phyloP scores from a whole-genome alignment of 1,140 invertebrate genomes.

The Magallana ariakensis region DNA sequence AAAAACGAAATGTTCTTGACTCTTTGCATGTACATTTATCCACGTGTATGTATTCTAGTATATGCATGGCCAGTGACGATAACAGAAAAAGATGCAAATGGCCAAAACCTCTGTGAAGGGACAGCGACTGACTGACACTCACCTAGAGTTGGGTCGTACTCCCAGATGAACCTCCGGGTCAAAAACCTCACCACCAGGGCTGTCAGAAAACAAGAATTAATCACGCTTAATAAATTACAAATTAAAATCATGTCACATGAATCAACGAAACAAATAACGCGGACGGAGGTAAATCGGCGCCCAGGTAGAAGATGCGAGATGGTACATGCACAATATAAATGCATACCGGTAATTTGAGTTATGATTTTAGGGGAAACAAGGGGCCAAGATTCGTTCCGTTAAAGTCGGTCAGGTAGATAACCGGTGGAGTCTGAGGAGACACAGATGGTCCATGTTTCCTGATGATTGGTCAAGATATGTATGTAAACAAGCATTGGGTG shows the following conservation, averaged over 20 bases:
- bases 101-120: not conserved
- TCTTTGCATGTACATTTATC: too few species aligned
- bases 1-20: too few species aligned
- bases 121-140: constrained; percentile 48
- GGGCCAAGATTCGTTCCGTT: not conserved
- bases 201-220: constrained; percentile 66
- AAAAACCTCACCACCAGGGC: constrained; percentile 80
- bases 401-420: not conserved
- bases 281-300: not conserved
- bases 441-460: not conserved
- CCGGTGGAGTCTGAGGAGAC: not conserved
- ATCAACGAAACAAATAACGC: not conserved
- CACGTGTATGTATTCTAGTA: too few species aligned
- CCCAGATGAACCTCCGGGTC: constrained; percentile 80
- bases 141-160: constrained; percentile 81
- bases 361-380: not conserved
- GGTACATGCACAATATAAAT: not conserved
- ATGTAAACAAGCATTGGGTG: not conserved
- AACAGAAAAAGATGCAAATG: not conserved
- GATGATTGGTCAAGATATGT: not conserved
- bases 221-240: constrained; percentile 1
- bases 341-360: not conserved
- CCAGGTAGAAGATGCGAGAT: not conserved
- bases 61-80: too few species aligned
- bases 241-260: constrained; percentile 28